Base-by-base conservation (phyloP, 2,888 invertebrate genomes). In the Shargacucullia verbasci region DNA sequence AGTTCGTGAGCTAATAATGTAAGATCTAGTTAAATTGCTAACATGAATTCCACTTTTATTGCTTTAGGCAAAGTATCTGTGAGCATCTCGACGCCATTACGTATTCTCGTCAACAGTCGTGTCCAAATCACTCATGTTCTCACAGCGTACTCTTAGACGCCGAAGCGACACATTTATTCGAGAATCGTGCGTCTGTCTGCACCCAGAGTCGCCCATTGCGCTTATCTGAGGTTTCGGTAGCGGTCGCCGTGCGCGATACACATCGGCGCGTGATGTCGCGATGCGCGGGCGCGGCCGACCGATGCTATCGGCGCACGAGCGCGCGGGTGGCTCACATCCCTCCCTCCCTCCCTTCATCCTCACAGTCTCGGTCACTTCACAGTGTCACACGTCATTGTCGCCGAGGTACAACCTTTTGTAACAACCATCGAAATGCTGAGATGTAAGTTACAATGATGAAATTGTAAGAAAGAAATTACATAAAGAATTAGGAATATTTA, bases 201-300 rank as follows among this genome's bases (percentile, higher is more conserved):
- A 79, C 78, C 81, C 81, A 60, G 63, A 59, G 74, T 72, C 77
- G 73, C 76, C 80, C 79, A 74, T 69, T 71, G 70, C 64, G 65
- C 73, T 79, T 81, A 81, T 85, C 83, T 73, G 66, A 65, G 73
- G 78, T 81, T 81, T 79, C 85, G 79, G 86, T 85, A 85, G 86
- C 85, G 65, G 75, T 64, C 65, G 70, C 67, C 74, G 74, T 70
- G 72, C 60, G 64, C 76, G 91, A 92, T 92, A 89, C 58, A 69
- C 77, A 91, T 91, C 91, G 81, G 82, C 83, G 83, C 90, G 89
- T 89, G 89, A 88, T 86, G 88, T 86, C 85, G 86, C 85, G 87
- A 87, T 89, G 88, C 77, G 80, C 79, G 67, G 74, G 73, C 78
- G 79, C 81, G 77, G 75, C 69, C 57, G 70, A 27, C 79, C 80